phyloP scores from a whole-genome alignment of 1,140 invertebrate genomes.

The Drosophila seguyi region DNA sequence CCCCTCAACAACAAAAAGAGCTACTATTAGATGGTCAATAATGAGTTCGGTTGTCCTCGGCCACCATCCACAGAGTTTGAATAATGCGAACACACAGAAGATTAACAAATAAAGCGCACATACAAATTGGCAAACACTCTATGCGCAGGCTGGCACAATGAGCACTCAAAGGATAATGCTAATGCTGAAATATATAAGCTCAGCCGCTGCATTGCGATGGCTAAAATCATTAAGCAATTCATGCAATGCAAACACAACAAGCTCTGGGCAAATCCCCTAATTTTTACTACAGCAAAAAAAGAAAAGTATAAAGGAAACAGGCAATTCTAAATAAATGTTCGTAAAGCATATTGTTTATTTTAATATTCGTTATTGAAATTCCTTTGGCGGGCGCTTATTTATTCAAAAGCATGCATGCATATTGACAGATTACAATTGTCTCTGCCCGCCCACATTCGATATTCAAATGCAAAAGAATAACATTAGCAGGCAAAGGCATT shows the following conservation, averaged over 20 bases:
- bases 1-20: neutral
- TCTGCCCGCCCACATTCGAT: slow-evolving; percentile 17
- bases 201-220: slow-evolving; percentile 1
- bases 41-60: slow-evolving; percentile 9
- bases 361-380: slow-evolving; percentile 11
- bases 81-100: slow-evolving; percentile 18
- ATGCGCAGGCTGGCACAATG: slow-evolving; percentile 6
- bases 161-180: slow-evolving; percentile 19
- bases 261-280: neutral
- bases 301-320: neutral
- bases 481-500: slow-evolving; percentile 42
- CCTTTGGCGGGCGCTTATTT: slow-evolving; percentile 11
- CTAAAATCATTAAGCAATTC: slow-evolving; percentile 11
- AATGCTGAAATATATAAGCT: slow-evolving; percentile 3
- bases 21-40: slow-evolving; percentile 16
- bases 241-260: slow-evolving; percentile 19
- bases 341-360: slow-evolving; percentile 23
- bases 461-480: slow-evolving; percentile 49
- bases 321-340: slow-evolving; percentile 1
- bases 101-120: slow-evolving; percentile 61
- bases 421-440: slow-evolving; percentile 24
- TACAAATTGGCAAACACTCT: slow-evolving; percentile 33
- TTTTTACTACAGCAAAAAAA: neutral
- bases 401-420: slow-evolving; percentile 44
- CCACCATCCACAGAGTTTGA: slow-evolving; percentile 9